A percentile compares a stretch with the other conserved stretches of the same genome.
phyloP scores from a whole-genome alignment of 2,888 invertebrate species.

The Plemyria rubiginata region DNA sequence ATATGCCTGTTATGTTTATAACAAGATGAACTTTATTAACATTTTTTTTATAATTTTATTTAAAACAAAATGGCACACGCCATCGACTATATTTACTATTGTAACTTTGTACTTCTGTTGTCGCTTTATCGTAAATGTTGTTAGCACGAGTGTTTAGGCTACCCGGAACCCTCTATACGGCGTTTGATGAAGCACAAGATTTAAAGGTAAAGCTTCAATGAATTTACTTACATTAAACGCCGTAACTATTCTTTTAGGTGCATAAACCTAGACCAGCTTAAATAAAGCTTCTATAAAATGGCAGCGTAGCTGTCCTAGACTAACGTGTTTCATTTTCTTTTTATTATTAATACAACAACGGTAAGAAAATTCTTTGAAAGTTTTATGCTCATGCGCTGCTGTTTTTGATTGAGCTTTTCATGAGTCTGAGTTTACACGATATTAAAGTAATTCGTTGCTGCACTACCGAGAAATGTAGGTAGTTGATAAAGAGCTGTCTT shows the following conservation, averaged over 20 bases:
- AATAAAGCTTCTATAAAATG: slow-evolving; percentile 51
- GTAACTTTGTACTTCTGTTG: slow-evolving; percentile 79
- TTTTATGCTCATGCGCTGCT: slow-evolving; percentile 38
- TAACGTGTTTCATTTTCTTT: slow-evolving; percentile 29
- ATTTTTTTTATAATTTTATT: slow-evolving; percentile 63
- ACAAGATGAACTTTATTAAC: slow-evolving; percentile 83
- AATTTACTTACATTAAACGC: slow-evolving; percentile 64
- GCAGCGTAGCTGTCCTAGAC: slow-evolving; percentile 44
- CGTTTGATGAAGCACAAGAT: slow-evolving; percentile 60
- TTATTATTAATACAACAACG: slow-evolving; percentile 31
- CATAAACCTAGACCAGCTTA: slow-evolving; percentile 45
- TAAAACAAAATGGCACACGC: slow-evolving; percentile 78
- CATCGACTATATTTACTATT: slow-evolving; percentile 84
- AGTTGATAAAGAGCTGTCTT: slow-evolving; percentile 6
- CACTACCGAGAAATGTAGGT: slow-evolving; percentile 18
- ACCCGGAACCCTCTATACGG: slow-evolving; percentile 60
- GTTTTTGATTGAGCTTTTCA: slow-evolving; percentile 38
- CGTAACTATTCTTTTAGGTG: slow-evolving; percentile 44
- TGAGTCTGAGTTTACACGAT: slow-evolving; percentile 25
- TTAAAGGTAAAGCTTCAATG: slow-evolving; percentile 14
- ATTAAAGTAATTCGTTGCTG: slow-evolving; percentile 24
- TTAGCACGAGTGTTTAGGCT: slow-evolving; percentile 81
- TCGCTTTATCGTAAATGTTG: slow-evolving; percentile 80
- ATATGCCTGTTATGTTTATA: slow-evolving; percentile 85
- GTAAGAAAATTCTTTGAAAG: slow-evolving; percentile 21